Conservation (phyloP, 2,797 vertebrate species). For the Coendou prehensilis region DNA sequence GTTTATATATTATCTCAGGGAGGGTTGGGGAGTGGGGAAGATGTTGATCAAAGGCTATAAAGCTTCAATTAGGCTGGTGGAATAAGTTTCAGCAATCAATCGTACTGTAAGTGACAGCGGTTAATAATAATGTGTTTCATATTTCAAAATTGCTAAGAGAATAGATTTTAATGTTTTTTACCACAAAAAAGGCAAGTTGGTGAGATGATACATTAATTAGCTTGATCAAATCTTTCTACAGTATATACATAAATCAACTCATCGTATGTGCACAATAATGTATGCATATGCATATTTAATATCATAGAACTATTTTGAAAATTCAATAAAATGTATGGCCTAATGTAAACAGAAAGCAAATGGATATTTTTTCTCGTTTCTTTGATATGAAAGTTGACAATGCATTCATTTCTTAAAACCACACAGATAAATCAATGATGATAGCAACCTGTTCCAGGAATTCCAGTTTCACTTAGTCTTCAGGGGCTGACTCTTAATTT, state of each 20-base stretch:
- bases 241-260: not conserved
- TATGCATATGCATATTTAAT: too few relatives aligned
- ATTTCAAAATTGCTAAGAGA: not conserved
- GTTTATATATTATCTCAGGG: not conserved
- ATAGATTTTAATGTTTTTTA: not conserved
- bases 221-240: not conserved
- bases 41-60: not conserved
- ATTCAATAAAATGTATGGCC: conserved; percentile 8
- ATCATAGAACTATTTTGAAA: not conserved
- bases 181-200: not conserved
- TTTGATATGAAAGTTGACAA: not conserved
- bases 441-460: not conserved
- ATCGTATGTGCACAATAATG: not conserved
- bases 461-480: not conserved
- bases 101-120: not conserved
- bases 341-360: not conserved
- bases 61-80: not conserved
- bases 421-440: not conserved
- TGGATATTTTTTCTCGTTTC: not conserved
- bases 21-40: not conserved
- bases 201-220: not conserved
- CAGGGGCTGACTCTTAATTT: not conserved
- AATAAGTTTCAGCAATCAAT: not conserved
- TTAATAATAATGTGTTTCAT: not conserved
- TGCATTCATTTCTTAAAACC: conserved; percentile 9